Base-by-base conservation (phyloP, 2,797 vertebrate genomes). In the Sebastes itinus region DNA sequence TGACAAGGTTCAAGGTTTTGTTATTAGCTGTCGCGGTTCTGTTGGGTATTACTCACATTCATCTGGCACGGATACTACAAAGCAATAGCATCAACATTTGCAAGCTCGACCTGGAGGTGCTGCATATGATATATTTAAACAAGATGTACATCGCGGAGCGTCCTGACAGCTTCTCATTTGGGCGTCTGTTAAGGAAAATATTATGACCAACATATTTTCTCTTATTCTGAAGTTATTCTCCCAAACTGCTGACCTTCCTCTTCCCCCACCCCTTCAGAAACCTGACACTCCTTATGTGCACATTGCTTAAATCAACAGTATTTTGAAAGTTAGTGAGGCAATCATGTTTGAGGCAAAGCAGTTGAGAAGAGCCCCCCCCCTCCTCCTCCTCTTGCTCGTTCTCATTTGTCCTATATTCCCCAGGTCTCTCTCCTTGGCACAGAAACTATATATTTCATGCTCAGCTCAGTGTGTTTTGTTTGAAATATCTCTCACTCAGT, bases 281-380 rank as follows among this genome's bases (percentile, higher is more conserved):
- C 87, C 83, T 20, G 84, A 93, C 86, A 87, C 88, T 72, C 77
- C 77, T 88, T 81, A 76, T 90, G 90, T 82, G 82, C 85, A 82
- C 84, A 87, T 83, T 85, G 89, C 92, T 94, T 94, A 92, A 95
- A 93, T 92, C 91, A 93, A 94, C 93, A 93, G 91, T 71, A 86
- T 91, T 94, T 89, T 90, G 77, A 91, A 91, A 92, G 92, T 92
- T 90, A 88, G 87, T 92, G 89, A 93, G 89, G 88, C 90, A 90
- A 90, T 93, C 88, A 84, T 78, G 84, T 93, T 91, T 86, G 81
- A 91, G 86, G 87, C 55, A 82, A 89, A 92, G 86, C 86, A 92
- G 81, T 87, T 80, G 82, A 91, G 75, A 81, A 46, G 87, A 63
- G 65, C 65, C 38, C 52, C 46, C 28, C 22, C 28, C n/a, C 22